A percentile compares a stretch with the other conserved stretches of the same genome.
These are phyloP conservation scores for Entomobrya multifasciata DNA, from an alignment of 2,888 invertebrate species.

Conservation along the genomic window DNA sequence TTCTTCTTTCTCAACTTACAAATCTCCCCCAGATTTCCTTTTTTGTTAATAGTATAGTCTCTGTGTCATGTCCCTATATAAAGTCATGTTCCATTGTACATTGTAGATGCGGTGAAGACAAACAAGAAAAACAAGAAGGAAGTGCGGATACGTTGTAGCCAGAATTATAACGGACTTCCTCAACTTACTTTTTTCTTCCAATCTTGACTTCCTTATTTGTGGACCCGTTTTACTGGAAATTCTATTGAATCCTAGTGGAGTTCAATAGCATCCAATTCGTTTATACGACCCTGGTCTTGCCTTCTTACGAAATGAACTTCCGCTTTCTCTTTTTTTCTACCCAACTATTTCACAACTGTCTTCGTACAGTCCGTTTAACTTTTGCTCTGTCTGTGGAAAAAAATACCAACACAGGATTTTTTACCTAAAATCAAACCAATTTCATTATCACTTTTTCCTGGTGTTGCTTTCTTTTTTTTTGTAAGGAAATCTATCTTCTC, in stretches of 20 bases:
- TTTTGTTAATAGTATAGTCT: not conserved
- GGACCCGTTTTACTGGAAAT: not conserved
- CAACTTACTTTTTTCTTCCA: not conserved
- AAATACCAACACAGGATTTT: not conserved
- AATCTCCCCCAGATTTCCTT: constrained; percentile 20
- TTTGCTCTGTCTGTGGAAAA: not conserved
- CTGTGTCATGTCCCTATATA: not conserved
- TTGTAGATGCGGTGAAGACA: not conserved
- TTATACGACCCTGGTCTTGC: not conserved
- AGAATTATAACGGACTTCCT: not conserved
- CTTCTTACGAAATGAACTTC: not conserved
- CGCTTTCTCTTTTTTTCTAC: not conserved
- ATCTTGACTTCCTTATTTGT: not conserved
- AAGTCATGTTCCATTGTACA: not conserved
- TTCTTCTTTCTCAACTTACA: constrained; percentile 4
- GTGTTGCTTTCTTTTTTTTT: not conserved
- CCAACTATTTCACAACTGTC: not conserved
- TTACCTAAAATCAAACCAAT: constrained; percentile 46
- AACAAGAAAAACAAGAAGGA: not conserved
- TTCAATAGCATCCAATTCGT: not conserved
- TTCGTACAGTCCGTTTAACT: constrained; percentile 19
- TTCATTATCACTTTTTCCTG: constrained; percentile 35
- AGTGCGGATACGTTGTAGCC: not conserved
- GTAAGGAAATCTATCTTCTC: not conserved
- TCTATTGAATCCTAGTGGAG: not conserved